A percentile compares a stretch with the other conserved stretches of the same genome.
phyloP scores from a whole-genome alignment of 2,113 vertebrate genomes.

The Seriola rivoliana region DNA sequence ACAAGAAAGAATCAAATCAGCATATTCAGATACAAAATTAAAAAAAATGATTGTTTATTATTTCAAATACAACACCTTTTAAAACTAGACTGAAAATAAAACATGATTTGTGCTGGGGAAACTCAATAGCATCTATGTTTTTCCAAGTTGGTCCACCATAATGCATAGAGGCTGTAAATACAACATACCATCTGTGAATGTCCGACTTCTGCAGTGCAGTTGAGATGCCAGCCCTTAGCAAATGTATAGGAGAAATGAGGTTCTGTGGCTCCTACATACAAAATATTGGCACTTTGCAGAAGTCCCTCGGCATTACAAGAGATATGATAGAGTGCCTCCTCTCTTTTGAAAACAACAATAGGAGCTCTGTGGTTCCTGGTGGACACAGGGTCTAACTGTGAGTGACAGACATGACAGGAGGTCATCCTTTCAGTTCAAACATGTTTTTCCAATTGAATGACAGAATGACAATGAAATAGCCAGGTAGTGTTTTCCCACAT shows the following conservation, averaged over 20 bases:
- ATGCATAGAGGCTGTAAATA: conserved; percentile 40
- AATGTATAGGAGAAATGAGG: neutral
- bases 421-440: conserved; percentile 47
- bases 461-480: conserved; percentile 42
- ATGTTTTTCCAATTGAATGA: conserved; percentile 39
- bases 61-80: neutral
- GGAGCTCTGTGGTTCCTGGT: conserved; percentile 9
- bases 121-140: conserved; percentile 46
- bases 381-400: conserved; percentile 30
- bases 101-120: neutral
- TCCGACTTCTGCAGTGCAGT: conserved; percentile 33
- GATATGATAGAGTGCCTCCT: neutral
- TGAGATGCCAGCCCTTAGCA: conserved; percentile 18
- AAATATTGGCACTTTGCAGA: conserved; percentile 10
- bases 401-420: conserved; percentile 56
- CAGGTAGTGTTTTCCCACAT: conserved; percentile 45
- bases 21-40: neutral
- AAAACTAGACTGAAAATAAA: no score
- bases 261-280: neutral
- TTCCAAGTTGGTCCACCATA: conserved; percentile 31
- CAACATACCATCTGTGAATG: conserved; percentile 47
- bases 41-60: neutral
- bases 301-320: neutral
- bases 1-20: neutral
- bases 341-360: neutral